Percentiles rank a stretch among this genome's conserved stretches.
Evolutionary conservation across 92 coral and sea anemone species (phyloP).

Genomic region (Pocillopora meandrina): DNA sequence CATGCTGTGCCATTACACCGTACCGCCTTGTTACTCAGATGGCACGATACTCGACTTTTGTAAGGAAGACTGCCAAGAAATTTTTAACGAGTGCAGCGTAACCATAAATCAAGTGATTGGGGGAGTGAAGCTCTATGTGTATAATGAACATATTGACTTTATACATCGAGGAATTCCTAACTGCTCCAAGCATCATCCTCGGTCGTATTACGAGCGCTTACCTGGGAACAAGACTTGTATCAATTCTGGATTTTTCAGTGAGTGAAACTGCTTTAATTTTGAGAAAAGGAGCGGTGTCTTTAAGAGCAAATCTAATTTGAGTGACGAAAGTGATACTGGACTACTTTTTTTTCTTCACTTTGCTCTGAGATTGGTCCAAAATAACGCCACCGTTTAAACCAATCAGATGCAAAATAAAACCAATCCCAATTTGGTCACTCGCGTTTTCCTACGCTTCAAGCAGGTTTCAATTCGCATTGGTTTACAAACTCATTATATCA

Average conservation of each 20-base stretch:
- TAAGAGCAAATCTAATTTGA: too few relatives aligned
- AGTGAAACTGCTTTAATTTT: constrained; percentile 24
- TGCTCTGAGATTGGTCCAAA: too few relatives aligned
- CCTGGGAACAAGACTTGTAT: constrained; percentile 65
- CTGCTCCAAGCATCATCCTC: constrained; percentile 58
- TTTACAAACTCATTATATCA: too few relatives aligned
- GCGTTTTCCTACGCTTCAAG: too few relatives aligned
- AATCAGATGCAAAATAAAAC: too few relatives aligned
- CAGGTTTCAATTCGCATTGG: too few relatives aligned
- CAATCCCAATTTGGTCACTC: too few relatives aligned
- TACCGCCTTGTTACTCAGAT: constrained; percentile 80
- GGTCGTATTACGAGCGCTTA: constrained; percentile 34
- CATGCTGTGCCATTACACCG: constrained; percentile 84
- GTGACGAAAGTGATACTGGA: too few relatives aligned
- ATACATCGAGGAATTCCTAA: constrained; percentile 75
- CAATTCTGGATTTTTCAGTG: constrained; percentile 79
- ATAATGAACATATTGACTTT: constrained; percentile 53
- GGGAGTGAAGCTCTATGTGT: constrained; percentile 46
- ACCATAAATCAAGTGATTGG: constrained; percentile 78
- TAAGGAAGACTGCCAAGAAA: constrained; percentile 79
- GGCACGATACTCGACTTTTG: constrained; percentile 67
- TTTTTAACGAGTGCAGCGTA: constrained; percentile 59
- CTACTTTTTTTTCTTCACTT: too few relatives aligned
- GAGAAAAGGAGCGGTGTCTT: too few relatives aligned
- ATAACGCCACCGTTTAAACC: too few relatives aligned